Percentiles rank a stretch among this genome's conserved stretches.
Evolutionary conservation across 2,113 vertebrate genomes (phyloP).

Genomic region (Athene cunicularia): DNA sequence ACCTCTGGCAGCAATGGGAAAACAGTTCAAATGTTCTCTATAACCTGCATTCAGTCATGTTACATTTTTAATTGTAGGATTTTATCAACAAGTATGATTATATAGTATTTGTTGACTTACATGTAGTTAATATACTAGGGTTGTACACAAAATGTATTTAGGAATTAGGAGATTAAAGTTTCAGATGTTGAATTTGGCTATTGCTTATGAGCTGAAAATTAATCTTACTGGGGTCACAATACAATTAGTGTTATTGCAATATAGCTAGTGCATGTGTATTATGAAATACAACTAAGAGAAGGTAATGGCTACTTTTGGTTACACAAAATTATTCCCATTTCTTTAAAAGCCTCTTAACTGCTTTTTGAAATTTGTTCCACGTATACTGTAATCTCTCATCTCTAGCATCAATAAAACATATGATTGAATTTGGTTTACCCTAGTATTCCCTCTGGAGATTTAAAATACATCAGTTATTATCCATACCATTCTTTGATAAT

Average conservation of each 20-base stretch:
- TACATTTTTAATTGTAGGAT: not conserved
- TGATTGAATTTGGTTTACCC: not conserved
- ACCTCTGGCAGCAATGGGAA: not conserved
- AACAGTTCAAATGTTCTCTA: not conserved
- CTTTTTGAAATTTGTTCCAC: not conserved
- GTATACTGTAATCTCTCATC: not conserved
- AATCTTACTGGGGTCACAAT: not conserved
- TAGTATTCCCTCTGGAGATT: not conserved
- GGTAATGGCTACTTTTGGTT: not conserved
- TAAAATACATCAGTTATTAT: not conserved
- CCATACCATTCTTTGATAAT: not conserved
- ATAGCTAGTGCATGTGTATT: not conserved
- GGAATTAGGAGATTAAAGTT: not conserved
- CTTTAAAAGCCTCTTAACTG: not conserved
- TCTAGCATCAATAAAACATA: not conserved
- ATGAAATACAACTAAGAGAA: not conserved
- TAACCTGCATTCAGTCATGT: not conserved
- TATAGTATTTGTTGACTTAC: not conserved
- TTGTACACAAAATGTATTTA: not conserved
- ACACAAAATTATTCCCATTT: not conserved
- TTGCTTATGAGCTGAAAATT: not conserved
- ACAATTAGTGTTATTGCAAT: not conserved
- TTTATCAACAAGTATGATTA: not conserved
- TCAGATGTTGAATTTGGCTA: not conserved
- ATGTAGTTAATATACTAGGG: not conserved